Percentiles rank a stretch among this genome's conserved stretches.
Evolutionary conservation across 2,113 vertebrate species (phyloP).

Genomic region (Rissa tridactyla): DNA sequence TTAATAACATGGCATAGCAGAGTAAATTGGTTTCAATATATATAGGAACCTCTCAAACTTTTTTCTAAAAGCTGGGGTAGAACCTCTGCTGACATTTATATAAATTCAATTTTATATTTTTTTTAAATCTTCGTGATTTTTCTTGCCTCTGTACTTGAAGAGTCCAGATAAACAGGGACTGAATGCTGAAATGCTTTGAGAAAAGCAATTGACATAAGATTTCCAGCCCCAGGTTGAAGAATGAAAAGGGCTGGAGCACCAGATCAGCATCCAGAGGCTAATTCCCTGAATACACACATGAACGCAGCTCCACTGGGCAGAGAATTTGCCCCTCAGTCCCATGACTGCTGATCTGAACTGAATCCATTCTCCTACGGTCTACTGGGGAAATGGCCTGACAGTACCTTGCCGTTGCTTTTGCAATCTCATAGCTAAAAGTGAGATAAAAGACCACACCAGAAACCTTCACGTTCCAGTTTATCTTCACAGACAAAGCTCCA

Average conservation of each 20-base stretch:
- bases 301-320: background rate
- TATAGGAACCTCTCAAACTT: background rate
- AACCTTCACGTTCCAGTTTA: background rate
- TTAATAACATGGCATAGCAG: conserved; percentile 4
- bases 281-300: background rate
- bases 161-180: background rate
- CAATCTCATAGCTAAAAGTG: background rate
- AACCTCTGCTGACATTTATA: background rate
- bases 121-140: background rate
- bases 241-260: background rate
- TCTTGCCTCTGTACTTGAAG: background rate
- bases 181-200: background rate
- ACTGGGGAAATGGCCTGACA: background rate
- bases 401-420: background rate
- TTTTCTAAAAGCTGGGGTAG: background rate
- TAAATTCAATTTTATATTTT: background rate
- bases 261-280: background rate
- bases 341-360: background rate
- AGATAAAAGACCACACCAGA: background rate
- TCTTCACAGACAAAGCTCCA: background rate
- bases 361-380: background rate
- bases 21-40: background rate
- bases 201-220: background rate
- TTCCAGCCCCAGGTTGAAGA: background rate
- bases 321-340: background rate